A percentile compares a stretch with the other conserved stretches of the same genome.
Conservation (phyloP, 1,140 invertebrate species). For the Neocloeon triangulifer region DNA sequence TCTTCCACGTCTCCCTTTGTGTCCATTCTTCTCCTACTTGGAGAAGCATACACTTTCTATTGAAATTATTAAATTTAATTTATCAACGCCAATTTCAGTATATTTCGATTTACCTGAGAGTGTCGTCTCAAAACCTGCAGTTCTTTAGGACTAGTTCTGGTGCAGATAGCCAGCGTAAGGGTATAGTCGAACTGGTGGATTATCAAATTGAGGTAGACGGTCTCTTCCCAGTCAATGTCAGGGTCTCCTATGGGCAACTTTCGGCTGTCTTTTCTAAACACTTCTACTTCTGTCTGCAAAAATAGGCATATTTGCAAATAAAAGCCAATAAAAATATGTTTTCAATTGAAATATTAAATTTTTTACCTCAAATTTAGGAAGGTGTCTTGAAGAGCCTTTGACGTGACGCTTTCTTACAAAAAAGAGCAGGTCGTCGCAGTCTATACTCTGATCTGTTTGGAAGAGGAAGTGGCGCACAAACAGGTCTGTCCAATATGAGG, state of each 20-base stretch:
- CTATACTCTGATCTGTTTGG: conserved; percentile 59
- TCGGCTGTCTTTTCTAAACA: conserved; percentile 89
- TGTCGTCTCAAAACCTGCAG: conserved; percentile 83
- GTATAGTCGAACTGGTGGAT: conserved; percentile 98
- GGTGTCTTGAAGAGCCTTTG: conserved; percentile 58
- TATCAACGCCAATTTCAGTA: too few species aligned
- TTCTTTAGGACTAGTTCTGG: conserved; percentile 88
- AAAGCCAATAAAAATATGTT: not conserved
- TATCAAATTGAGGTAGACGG: conserved; percentile 94
- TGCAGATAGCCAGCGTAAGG: conserved; percentile 90
- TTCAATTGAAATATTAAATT: conserved; percentile 1
- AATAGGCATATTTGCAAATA: conserved; percentile 9
- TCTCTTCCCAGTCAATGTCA: conserved; percentile 97
- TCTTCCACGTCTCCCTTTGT: conserved; percentile 95
- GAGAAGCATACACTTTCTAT: conserved; percentile 82
- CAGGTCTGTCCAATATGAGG: conserved; percentile 87
- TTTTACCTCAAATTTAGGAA: conserved; percentile 69
- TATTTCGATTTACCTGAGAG: conserved; percentile 38
- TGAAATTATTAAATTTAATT: not conserved
- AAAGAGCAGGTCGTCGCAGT: conserved; percentile 86
- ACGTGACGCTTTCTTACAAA: conserved; percentile 83
- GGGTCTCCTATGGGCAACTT: conserved; percentile 87
- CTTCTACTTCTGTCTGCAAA: conserved; percentile 71
- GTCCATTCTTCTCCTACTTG: conserved; percentile 88
- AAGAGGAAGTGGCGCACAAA: conserved; percentile 89